Percentiles rank a stretch among this genome's conserved stretches.
phyloP scores from a whole-genome alignment of 2,113 vertebrate genomes.

The Vulpes lagopus region DNA sequence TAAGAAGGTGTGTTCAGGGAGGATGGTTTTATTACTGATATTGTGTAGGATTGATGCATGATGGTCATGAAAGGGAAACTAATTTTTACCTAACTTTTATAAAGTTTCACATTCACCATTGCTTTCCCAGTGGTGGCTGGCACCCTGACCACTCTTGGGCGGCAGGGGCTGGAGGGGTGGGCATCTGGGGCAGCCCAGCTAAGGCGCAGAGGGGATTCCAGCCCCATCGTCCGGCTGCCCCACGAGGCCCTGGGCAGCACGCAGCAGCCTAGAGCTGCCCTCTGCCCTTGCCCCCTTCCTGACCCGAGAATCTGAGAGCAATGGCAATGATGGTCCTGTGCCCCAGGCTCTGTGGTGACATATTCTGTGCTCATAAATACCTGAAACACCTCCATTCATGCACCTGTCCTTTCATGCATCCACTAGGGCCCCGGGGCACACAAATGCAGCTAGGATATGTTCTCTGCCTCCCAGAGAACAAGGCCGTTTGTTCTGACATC shows the following conservation, averaged over 20 bases:
- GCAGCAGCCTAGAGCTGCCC: not conserved
- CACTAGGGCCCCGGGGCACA: not conserved
- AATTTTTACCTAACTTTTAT: not conserved
- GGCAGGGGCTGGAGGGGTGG: not conserved
- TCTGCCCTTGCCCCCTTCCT: too few relatives aligned
- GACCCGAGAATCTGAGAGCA: not conserved
- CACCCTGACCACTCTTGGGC: too few relatives aligned
- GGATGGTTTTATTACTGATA: too few relatives aligned
- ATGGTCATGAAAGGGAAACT: too few relatives aligned
- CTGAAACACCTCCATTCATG: rapidly evolving
- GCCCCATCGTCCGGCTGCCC: not conserved
- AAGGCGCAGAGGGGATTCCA: rapidly evolving
- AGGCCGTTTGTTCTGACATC: too few relatives aligned
- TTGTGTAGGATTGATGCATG: not conserved
- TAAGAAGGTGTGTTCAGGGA: too few relatives aligned
- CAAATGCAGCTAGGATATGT: rapidly evolving
- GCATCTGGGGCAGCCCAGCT: not conserved
- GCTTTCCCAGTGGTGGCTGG: not conserved
- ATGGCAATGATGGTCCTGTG: rapidly evolving
- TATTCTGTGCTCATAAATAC: too few relatives aligned
- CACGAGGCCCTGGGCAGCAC: rapidly evolving
- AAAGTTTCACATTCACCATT: not conserved
- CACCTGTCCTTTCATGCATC: rapidly evolving
- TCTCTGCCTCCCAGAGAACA: not conserved
- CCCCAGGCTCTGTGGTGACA: rapidly evolving